Evolutionary conservation across 2,797 vertebrate genomes (phyloP).

Genomic region (Thaleichthys pacificus): DNA sequence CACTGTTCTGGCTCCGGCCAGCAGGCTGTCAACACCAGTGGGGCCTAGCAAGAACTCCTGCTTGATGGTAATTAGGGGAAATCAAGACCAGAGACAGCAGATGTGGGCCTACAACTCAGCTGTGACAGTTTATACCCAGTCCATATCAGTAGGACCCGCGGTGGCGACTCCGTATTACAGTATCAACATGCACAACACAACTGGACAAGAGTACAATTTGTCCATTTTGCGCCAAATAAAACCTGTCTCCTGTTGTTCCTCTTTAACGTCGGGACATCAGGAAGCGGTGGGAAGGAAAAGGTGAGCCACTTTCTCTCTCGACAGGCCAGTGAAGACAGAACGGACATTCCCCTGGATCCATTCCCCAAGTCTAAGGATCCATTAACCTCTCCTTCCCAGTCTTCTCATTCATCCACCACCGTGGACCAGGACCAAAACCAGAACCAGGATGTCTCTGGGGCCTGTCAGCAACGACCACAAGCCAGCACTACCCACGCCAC

Average conservation of each 20-base stretch:
- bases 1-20: conserved; percentile 17
- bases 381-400: background rate
- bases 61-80: conserved; percentile 24
- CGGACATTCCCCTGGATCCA: too few species aligned
- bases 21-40: conserved; percentile 17
- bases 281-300: too few species aligned
- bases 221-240: too few species aligned
- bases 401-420: background rate
- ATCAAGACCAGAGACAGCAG: conserved; percentile 30
- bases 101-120: background rate
- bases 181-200: too few species aligned
- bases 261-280: too few species aligned
- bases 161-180: too few species aligned
- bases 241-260: too few species aligned
- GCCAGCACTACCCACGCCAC: background rate
- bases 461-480: conserved; percentile 1
- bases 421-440: background rate
- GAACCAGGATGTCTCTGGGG: background rate
- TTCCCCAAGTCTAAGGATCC: background rate
- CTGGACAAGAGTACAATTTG: too few species aligned
- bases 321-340: too few species aligned
- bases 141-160: too few species aligned
- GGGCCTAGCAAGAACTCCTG: conserved; percentile 8
- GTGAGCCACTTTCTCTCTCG: too few species aligned
- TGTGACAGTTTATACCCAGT: background rate